These are phyloP conservation scores for Arothron firmamentum DNA, from an alignment of 2,113 vertebrate genomes.

Conservation along the genomic window DNA sequence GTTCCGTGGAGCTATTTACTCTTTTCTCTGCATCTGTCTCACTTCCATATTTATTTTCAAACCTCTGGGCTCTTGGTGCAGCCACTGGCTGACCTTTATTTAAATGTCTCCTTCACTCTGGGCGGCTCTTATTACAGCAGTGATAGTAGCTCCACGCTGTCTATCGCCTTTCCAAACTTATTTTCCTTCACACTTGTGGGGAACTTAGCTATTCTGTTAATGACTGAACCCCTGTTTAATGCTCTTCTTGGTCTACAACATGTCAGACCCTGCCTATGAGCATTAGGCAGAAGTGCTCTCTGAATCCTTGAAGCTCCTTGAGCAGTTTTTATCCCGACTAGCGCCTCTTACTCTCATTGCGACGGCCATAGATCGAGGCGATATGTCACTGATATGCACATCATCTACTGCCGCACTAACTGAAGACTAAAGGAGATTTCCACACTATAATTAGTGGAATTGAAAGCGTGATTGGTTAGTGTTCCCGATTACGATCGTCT, in stretches of 20 bases:
- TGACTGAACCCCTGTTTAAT: constrained; percentile 65
- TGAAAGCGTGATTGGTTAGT: constrained; percentile 32
- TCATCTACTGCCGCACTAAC: constrained; percentile 19
- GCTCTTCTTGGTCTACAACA: constrained; percentile 52
- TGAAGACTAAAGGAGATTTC: no score
- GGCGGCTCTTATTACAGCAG: constrained; percentile 76
- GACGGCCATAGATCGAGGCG: constrained; percentile 26
- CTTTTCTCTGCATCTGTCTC: constrained; percentile 66
- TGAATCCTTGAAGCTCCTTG: constrained; percentile 47
- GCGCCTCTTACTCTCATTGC: constrained; percentile 17
- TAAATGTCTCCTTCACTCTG: constrained; percentile 77
- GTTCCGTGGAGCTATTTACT: constrained; percentile 71
- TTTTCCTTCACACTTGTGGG: constrained; percentile 54
- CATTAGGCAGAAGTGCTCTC: constrained; percentile 48
- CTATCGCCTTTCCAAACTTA: constrained; percentile 67
- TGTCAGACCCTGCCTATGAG: constrained; percentile 39
- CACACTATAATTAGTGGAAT: constrained; percentile 24
- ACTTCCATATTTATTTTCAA: constrained; percentile 77
- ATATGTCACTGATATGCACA: constrained; percentile 33
- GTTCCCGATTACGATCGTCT: constrained; percentile 42
- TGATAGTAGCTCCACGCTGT: constrained; percentile 66
- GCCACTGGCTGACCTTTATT: constrained; percentile 77
- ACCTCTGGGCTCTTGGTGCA: constrained; percentile 68
- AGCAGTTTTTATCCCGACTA: constrained; percentile 52
- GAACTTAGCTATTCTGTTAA: constrained; percentile 62